phyloP scores from a whole-genome alignment of 2,888 invertebrate genomes.

The Pollenia angustigena region DNA sequence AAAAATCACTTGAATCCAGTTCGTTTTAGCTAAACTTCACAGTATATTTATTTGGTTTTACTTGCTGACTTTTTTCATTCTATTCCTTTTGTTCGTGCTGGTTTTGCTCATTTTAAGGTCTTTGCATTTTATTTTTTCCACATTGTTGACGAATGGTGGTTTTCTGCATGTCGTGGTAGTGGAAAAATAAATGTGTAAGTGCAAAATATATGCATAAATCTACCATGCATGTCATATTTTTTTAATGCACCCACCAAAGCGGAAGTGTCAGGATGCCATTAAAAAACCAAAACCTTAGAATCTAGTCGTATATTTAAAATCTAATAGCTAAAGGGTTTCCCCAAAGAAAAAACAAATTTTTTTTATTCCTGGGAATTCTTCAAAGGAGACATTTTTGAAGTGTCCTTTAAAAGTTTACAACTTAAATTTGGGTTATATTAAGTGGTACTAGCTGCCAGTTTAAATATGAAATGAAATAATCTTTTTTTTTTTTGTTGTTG shows the following conservation, averaged over 20 bases:
- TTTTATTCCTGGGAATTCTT: no score
- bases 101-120: constrained; percentile 49
- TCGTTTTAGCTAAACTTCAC: not conserved
- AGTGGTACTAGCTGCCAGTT: no score
- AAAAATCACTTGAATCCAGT: not conserved
- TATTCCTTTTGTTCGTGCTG: not conserved
- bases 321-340: not conserved
- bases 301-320: constrained; percentile 34
- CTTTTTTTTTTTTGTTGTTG: no score
- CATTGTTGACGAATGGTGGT: constrained; percentile 31
- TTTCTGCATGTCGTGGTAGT: constrained; percentile 1
- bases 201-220: constrained; percentile 56
- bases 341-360: no score
- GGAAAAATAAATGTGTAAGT: not conserved
- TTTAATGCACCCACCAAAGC: constrained; percentile 68
- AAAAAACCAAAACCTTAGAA: constrained; percentile 67
- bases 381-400: no score
- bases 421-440: no score
- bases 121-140: constrained; percentile 22
- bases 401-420: no score
- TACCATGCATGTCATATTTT: constrained; percentile 71
- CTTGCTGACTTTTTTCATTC: not conserved
- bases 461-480: no score
- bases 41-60: not conserved
- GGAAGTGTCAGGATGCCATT: constrained; percentile 74